Base-by-base conservation (phyloP, 2,113 vertebrate species). In the Alligator sinensis region DNA sequence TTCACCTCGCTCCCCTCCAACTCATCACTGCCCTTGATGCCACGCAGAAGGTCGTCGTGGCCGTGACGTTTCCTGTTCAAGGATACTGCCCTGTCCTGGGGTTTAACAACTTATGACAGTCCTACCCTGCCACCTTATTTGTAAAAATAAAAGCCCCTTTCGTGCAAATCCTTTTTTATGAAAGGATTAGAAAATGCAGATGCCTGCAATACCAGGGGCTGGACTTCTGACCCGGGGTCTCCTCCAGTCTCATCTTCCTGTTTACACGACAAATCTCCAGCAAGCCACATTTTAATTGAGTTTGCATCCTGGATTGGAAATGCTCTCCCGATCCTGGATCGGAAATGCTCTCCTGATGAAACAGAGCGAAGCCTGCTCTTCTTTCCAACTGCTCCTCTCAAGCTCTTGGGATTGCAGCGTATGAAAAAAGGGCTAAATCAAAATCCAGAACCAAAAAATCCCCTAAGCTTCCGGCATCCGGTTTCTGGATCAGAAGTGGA, bases 11-110 rank as follows among this genome's bases (percentile, higher is more conserved):
- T 55, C 15, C 72, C 57, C 60, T 76, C 78, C 84, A 80, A 82
- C 63, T 86, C 63, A 57, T 75, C 4, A 1, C 38, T 83, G 82
- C 87, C 77, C 82, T 92, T 95, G 79, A 64, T 89, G 90, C 86
- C 66, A 86, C 38, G 86, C 4, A 84, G 76, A 82, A 91, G 77
- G 90, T 55, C 78, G 54, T 78, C 24, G 66, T 30, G 17, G 27
- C 79, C 68, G 47, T 77, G 95, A 38, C 5, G 15, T 70, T 96
- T 83, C 27, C 30, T 75, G 13, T n/a, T 94, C 85, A 84, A 75
- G 21, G 8, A 11, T 88, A 27, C 84, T 95, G 75, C n/a, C 64
- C 58, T 77, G 22, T 77, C 68, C 28, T 25, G 86, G 70, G 18
- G 38, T 38, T 17, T 21, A 94, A 91, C 82, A 90, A 34, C 80